Evolutionary conservation across 1,140 invertebrate genomes (phyloP), one percentile per base, ranked within the genome.

Genomic region (Lucilia cuprina): DNA sequence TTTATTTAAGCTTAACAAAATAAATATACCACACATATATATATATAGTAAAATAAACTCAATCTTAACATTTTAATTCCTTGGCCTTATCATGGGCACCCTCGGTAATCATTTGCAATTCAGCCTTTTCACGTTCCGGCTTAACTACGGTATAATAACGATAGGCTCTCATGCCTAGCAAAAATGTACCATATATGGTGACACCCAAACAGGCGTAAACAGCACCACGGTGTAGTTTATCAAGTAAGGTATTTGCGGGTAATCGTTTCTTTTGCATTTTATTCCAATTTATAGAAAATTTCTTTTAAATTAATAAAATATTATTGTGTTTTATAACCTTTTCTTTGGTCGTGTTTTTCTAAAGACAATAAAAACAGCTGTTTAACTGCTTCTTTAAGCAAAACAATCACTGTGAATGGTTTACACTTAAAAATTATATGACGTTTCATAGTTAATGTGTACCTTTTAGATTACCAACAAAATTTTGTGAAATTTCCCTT

Each of bases 151-250:
- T 91, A 83, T 91, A 91, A 85, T 92, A 92, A 83, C 91, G 86
- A 84, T 91, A 91, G 83, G 88, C 89, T 75, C 91, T 87, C 85
- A 89, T 86, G 17, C 89, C 92, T n/a, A 92, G 84, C 82, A 91
- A 60, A 35, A 88, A 88, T 14, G 88, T 88, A 47, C 91, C 92
- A 86, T 89, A 91, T 8, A 92, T 55, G 83, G 92, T 92, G 25
- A 92, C 87, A 12, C 88, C 92, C 41, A 93, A 88, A 87, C 92
- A 93, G 41, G 91, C 89, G 35, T 88, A 89, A 10, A 93, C 92
- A 60, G 91, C 90, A 70, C 92, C 91, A 83, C 91, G 91, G 85
- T 93, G 92, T 65, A 93, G 84, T 86, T 89, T 91, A 84, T 92
- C 91, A 74, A 92, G 74, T 80, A 92, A 84, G 12, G 87, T 82